phyloP scores from a whole-genome alignment of 2,888 invertebrate species.

The Neelides folsomi region DNA sequence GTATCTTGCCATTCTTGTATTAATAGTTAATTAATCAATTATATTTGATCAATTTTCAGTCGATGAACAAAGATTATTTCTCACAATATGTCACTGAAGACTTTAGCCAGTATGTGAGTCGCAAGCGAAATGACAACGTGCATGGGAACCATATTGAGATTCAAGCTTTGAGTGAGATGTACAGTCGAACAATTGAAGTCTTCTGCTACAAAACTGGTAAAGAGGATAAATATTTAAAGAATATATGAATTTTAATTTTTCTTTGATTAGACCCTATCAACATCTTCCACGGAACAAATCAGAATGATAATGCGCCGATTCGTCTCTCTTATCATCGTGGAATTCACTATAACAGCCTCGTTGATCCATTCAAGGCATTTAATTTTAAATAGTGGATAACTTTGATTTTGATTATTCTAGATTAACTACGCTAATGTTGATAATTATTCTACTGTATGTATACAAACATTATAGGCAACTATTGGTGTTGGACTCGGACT shows the following conservation, averaged over 20 bases:
- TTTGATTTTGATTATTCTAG: background rate
- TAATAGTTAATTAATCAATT: too few species aligned
- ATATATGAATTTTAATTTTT: slow-evolving; percentile 5
- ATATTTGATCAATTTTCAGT: slow-evolving; percentile 42
- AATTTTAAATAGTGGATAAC: too few species aligned
- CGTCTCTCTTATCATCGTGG: slow-evolving; percentile 73
- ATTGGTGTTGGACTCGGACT: slow-evolving; percentile 73
- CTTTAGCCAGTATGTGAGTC: slow-evolving; percentile 63
- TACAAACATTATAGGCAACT: slow-evolving; percentile 41
- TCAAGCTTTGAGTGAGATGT: slow-evolving; percentile 79
- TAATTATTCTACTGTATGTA: background rate
- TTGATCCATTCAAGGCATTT: slow-evolving; percentile 61
- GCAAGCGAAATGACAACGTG: slow-evolving; percentile 63
- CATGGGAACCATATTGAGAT: slow-evolving; percentile 86
- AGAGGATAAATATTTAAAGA: too few species aligned
- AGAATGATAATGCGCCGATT: slow-evolving; percentile 63
- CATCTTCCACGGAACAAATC: slow-evolving; percentile 60
- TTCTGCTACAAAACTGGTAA: slow-evolving; percentile 62
- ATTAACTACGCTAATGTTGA: background rate
- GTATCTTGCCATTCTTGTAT: too few species aligned
- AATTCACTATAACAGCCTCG: slow-evolving; percentile 76
- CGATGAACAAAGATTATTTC: slow-evolving; percentile 72
- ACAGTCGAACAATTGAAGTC: slow-evolving; percentile 72
- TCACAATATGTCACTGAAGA: slow-evolving; percentile 81
- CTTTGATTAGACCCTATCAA: slow-evolving; percentile 60